Evolutionary conservation across 1,140 invertebrate species (phyloP), one percentile per base, ranked within the genome.

Genomic region (Drosophila funebris): DNA sequence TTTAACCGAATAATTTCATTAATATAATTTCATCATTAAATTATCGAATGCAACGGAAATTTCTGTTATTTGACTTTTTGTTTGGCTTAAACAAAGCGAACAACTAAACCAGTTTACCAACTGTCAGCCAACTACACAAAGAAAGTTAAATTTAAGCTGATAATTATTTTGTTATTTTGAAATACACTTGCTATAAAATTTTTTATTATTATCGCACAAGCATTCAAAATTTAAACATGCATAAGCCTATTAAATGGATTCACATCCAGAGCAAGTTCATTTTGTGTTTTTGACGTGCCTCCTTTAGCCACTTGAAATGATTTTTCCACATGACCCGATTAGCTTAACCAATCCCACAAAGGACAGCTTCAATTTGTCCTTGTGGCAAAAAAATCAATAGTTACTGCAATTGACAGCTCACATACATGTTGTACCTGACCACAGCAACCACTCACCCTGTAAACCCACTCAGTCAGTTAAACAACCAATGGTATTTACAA

Each of bases 121-220:
- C 16, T 41, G 5, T 41, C 14, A 41, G 29, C 66, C 61, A 72
- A 72, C 73, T 71, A 61, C 74, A 61, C 83, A 87, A 87, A 87
- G 82, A 87, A 87, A 87, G 82, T 88, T 88, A 76, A 87, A 58
- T 87, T 87, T 75, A 80, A 85, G 57, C 24, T 20, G 48, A 57
- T 62, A 62, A 62, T 29, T 62, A 61, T 52, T 52, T 13, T 63
- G 39, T 24, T 0, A 33, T 73, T 72, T 67, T 43, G 37, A 33
- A 33, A 31, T 44, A 41, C 53, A 73, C 39, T 46, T 57, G 73
- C 50, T 58, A 63, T 72, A 76, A 63, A 68, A 22, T 60, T 64
- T 63, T 63, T 78, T 37, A 54, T 29, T 27, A 33, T 11, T 36
- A 13, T 36, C n/a, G n/a, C 31, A 31, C 4, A 24, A 27, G 24